These are phyloP conservation scores for Campoplex nolae DNA, from an alignment of 2,888 invertebrate genomes.

Conservation along the genomic window DNA sequence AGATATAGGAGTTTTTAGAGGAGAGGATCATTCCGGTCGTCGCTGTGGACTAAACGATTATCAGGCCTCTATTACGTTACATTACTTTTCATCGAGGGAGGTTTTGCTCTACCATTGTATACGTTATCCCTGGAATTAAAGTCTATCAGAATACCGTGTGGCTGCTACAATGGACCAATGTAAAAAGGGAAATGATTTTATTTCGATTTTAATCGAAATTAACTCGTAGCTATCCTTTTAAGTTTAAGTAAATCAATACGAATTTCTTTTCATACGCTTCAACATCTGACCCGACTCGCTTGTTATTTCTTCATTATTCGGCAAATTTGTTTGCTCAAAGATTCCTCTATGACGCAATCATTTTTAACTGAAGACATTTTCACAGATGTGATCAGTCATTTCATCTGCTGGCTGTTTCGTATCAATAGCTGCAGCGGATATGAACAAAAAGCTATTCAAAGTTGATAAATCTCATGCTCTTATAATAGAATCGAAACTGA, in stretches of 20 bases:
- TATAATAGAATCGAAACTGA: no score
- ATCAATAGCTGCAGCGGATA: background rate
- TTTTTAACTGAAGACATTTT: background rate
- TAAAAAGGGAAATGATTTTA: background rate
- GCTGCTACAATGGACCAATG: background rate
- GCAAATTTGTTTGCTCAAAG: background rate
- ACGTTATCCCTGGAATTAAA: constrained; percentile 15
- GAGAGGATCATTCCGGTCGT: constrained; percentile 42
- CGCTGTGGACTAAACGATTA: constrained; percentile 54
- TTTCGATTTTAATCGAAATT: constrained; percentile 1
- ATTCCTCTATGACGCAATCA: background rate
- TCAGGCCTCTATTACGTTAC: constrained; percentile 63
- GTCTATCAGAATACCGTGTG: constrained; percentile 3
- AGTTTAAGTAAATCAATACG: background rate
- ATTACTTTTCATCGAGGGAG: constrained; percentile 62
- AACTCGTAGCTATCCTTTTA: background rate
- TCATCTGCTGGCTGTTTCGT: background rate
- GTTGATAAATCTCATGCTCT: no score
- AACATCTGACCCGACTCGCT: background rate
- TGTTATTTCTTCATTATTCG: background rate
- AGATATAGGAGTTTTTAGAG: constrained; percentile 23
- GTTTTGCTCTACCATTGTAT: constrained; percentile 28
- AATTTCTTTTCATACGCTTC: background rate
- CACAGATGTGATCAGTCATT: background rate
- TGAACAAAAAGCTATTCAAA: no score